A percentile compares a stretch with the other conserved stretches of the same genome.
Evolutionary conservation across 2,888 invertebrate genomes (phyloP).

Genomic region (Artemia sinica): DNA sequence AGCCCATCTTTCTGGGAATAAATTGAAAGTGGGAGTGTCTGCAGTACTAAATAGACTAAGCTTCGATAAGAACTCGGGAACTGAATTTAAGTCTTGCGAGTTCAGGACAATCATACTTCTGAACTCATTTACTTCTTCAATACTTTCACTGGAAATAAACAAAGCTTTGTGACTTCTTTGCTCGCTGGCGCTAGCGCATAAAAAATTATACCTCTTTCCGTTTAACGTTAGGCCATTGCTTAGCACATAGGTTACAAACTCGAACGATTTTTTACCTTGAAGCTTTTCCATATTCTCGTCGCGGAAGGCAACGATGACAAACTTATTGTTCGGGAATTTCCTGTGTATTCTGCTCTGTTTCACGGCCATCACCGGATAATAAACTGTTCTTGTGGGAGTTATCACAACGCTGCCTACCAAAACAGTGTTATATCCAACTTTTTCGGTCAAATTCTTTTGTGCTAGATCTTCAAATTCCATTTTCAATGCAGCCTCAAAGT

Average conservation of each 20-base stretch:
- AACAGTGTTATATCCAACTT: not conserved
- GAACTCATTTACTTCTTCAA: not conserved
- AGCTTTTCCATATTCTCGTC: slow-evolving; percentile 16
- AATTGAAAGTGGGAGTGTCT: not conserved
- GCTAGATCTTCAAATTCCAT: too few species aligned
- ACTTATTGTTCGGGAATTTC: slow-evolving; percentile 1
- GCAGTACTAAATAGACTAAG: slow-evolving; percentile 15
- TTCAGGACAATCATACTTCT: slow-evolving; percentile 7
- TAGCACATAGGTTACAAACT: slow-evolving; percentile 12
- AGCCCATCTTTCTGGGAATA: not conserved
- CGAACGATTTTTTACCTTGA: slow-evolving; percentile 12
- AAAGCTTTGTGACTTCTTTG: slow-evolving; percentile 14
- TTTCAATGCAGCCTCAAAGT: too few species aligned
- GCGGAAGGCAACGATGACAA: slow-evolving; percentile 15
- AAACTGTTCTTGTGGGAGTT: slow-evolving; percentile 14
- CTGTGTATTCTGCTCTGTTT: slow-evolving; percentile 11
- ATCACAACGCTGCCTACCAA: not conserved
- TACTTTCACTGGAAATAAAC: not conserved
- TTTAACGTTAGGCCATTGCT: not conserved
- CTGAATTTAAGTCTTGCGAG: not conserved
- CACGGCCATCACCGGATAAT: slow-evolving; percentile 13
- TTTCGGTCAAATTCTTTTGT: too few species aligned
- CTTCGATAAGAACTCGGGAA: slow-evolving; percentile 7
- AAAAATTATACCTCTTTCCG: slow-evolving; percentile 2
- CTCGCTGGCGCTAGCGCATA: slow-evolving; percentile 15